Base-by-base conservation (phyloP, 2,888 invertebrate genomes). In the Tetheella fluctuosa region DNA sequence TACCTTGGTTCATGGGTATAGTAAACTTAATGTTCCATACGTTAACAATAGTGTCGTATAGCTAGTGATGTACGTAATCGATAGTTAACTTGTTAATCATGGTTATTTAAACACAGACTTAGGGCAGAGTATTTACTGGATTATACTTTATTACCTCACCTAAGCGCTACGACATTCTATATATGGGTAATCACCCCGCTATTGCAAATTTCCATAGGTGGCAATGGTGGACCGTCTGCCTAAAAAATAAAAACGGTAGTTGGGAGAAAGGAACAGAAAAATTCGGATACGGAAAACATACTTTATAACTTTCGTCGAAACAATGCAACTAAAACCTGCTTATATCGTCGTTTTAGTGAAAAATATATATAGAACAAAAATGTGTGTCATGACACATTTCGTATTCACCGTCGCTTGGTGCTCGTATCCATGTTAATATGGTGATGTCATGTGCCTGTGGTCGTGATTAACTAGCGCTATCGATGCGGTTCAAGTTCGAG, bases 401-500 rank as follows among this genome's bases (percentile, higher is more conserved):
- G 39, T 39, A 39, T 39, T 39, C 39, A n/a, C 39, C 39, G n/a
- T n/a, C 39, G 6, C 39, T 39, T n/a, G 15, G 39, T n/a, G n/a
- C 39, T n/a, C 6, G n/a, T 39, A 39, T 39, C 7, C n/a, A n/a
- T 39, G 39, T 39, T 39, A 39, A 39, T 67, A 60, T 62, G 64
- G 65, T 85, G 85, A 85, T 80, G 78, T 84, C 84, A 85, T 64
- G 20, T 67, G 53, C 48, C 30, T 57, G 57, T 30, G 59, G 60
- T 64, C 71, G 72, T 74, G 75, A 76, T 76, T 76, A 73, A 74
- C 70, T 72, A 67, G 71, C 71, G 70, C 75, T 81, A 84, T 81
- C 78, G 52, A 23, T 13, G 10, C 48, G 20, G 48, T 48, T 48
- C 48, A 48, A 48, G 48, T 48, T 48, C 48, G 48, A 10, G 48